Evolutionary conservation across 2,113 vertebrate species (phyloP), one percentile per base, ranked within the genome.

Genomic region (Solea solea): DNA sequence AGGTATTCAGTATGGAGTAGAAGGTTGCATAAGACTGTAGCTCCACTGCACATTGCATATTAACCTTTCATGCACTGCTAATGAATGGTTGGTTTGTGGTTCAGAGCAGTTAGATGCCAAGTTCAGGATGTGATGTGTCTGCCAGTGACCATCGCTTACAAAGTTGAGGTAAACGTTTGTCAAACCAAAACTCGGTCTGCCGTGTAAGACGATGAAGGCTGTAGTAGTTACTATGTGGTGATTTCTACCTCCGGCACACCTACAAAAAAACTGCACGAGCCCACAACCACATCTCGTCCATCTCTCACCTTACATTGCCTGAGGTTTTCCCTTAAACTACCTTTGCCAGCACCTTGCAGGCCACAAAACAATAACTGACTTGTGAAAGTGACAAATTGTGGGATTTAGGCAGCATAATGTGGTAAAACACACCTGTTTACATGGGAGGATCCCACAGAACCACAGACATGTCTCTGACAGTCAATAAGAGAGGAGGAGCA

Each of bases 341-440:
- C 90, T 92, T 86, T 72, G 56, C 82, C 77, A 63, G 77, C 87
- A 93, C 91, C 92, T 93, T 89, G 76, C 65, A 86, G 74, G 71
- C 88, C 86, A 56, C 90, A 93, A 80, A 90, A 84, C 82, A 88
- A 86, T 77, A 83, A 84, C 76, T 83, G 78, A 86, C 86, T 89
- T 54, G 45, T 79, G 76, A 61, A 86, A 83, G 84, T 87, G 88
- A 91, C 90, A 94, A 92, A 91, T 93, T 90, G 80, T 86, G 83
- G 69, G 85, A 87, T 86, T 91, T 93, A 92, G 81, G 81, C 85
- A 89, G 85, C 61, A 41, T 66, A 74, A 75, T 79, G 82, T 25
- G 81, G 91, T 88, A 78, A 87, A 88, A 87, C 76, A 63, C 21
- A 77, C 71, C 78, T 90, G 89, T 90, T 90, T 92, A 89, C 82